Evolutionary conservation across 64 coral and sea anemone species (phyloP), one percentile per base, ranked within the genome.

Genomic region (Montipora sp.): DNA sequence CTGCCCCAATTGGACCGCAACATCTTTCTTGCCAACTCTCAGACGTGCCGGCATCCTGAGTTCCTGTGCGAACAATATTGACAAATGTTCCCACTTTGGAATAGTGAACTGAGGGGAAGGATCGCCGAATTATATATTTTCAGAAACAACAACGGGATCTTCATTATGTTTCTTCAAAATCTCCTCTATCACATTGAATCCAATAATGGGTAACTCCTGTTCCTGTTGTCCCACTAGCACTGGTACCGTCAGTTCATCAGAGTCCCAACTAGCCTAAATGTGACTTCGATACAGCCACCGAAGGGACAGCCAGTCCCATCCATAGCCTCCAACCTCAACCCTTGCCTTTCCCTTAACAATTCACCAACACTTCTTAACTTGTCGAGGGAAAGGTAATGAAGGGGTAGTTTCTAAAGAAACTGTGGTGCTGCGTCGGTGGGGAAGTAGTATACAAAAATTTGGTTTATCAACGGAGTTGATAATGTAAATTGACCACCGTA

Each of bases 121-220:
- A 59, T 18, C 58, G 79, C 73, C 11, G 73, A 45, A 75, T 59
- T 51, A 81, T 60, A 51, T 3, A 77, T 55, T 8, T 65, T 53
- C 23, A 23, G 23, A 23, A 23, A 51, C 48, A 27, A 3, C 45
- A 66, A 59, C 21, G 50, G 12, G 58, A 46, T 73, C n/a, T 73
- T 85, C 16, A 24, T 14, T 10, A 11, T 84, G 68, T 45, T 14
- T 43, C 3, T 22, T 45, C 7, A 92, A 47, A 23, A 92, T 18
- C 85, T 85, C 67, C 57, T 85, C 80, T 74, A 94, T 85, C 13
- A 94, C 71, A 70, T 94, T 90, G 15, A 78, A 90, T 5, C 93
- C 87, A 83, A 94, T 51, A 23, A 23, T 94, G 3, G 80, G 87
- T 5, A 48, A 79, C 51, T 94, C 87, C 71, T 79, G 48, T 43